A percentile compares a stretch with the other conserved stretches of the same genome.
phyloP scores from a whole-genome alignment of 2,797 vertebrate species.

The Strix occidentalis region DNA sequence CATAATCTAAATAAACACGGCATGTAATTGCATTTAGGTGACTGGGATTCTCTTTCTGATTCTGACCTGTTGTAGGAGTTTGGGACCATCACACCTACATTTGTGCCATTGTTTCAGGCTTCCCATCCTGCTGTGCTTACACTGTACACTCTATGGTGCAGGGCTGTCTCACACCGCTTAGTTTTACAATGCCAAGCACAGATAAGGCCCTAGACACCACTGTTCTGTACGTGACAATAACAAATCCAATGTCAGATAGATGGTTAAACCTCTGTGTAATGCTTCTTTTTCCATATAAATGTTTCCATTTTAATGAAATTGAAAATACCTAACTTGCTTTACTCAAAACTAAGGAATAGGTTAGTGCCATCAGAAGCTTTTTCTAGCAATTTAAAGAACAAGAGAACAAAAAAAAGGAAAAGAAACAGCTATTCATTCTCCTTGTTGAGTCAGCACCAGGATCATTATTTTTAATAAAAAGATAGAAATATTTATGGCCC shows the following conservation, averaged over 20 bases:
- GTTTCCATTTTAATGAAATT: background rate
- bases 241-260: background rate
- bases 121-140: rapidly evolving
- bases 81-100: background rate
- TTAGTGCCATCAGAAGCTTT: background rate
- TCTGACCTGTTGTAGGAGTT: background rate
- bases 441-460: background rate
- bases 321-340: background rate
- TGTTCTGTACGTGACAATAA: background rate
- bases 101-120: background rate
- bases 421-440: background rate
- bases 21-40: background rate
- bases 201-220: background rate
- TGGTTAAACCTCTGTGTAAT: background rate
- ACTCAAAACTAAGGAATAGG: background rate
- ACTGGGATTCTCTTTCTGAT: background rate
- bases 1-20: background rate
- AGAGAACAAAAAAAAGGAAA: background rate
- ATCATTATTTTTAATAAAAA: background rate
- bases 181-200: background rate
- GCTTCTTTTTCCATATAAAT: background rate
- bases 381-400: background rate
- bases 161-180: background rate
- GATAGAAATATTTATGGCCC: background rate
- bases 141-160: background rate